Percentiles rank a stretch among this genome's conserved stretches.
phyloP scores from a whole-genome alignment of 2,888 invertebrate genomes.

The Mactromeris polynyma region DNA sequence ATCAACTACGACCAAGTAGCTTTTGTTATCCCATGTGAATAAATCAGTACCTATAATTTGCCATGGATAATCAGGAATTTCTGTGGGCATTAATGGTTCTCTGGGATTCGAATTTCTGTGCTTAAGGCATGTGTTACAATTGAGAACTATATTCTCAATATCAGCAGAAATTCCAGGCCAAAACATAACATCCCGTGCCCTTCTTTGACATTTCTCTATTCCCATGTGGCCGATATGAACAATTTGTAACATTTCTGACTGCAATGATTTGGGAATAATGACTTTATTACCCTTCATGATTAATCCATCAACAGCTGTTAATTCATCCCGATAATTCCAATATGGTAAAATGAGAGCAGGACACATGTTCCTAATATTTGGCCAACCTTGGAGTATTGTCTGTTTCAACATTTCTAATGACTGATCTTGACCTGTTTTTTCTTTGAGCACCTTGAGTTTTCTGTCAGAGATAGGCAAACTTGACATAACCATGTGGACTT shows the following conservation, averaged over 20 bases:
- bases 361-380: no score
- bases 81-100: background rate
- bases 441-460: no score
- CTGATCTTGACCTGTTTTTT: no score
- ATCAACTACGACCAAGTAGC: no score
- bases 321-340: conserved; percentile 1
- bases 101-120: background rate
- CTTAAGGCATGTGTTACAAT: background rate
- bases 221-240: conserved; percentile 24
- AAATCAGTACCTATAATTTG: no score
- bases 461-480: no score
- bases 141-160: background rate
- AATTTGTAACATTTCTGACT: background rate
- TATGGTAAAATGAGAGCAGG: no score
- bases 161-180: conserved; percentile 9
- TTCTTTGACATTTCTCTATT: background rate
- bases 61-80: background rate
- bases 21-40: no score
- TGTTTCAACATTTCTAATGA: no score
- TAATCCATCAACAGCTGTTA: background rate
- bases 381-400: no score
- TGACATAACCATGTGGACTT: no score
- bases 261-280: background rate
- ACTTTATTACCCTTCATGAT: background rate
- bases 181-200: conserved; percentile 19